These are phyloP conservation scores for Sapayoa aenigma DNA, from an alignment of 2,113 vertebrate genomes.

Conservation along the genomic window DNA sequence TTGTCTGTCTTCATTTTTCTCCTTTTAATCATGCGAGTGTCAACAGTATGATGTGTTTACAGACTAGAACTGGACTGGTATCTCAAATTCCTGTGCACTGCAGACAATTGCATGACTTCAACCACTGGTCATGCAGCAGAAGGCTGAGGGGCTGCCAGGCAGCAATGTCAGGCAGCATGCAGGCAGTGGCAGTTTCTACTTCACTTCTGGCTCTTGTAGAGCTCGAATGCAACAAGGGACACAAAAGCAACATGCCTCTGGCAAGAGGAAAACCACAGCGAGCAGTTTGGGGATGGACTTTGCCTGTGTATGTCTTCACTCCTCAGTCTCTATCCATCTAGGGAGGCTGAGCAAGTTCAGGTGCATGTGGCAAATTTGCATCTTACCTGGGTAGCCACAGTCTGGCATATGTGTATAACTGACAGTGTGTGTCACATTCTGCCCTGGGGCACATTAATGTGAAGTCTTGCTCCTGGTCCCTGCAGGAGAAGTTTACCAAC, in stretches of 20 bases:
- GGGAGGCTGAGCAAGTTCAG: not conserved
- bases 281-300: fast-evolving
- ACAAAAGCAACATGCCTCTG: not conserved
- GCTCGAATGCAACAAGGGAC: not conserved
- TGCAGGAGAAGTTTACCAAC: not conserved
- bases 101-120: conserved; percentile 39
- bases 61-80: not conserved
- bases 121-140: not conserved
- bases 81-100: not conserved
- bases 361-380: not conserved
- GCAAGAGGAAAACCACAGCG: not conserved
- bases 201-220: not conserved
- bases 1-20: not conserved
- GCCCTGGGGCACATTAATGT: not conserved
- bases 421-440: not conserved
- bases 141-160: not conserved
- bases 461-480: not conserved
- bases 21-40: not conserved
- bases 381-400: not conserved
- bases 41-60: conserved; percentile 18
- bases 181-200: not conserved
- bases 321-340: too few relatives aligned
- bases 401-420: fast-evolving
- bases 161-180: not conserved
- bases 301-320: not conserved